Evolutionary conservation across 1,140 invertebrate genomes (phyloP).

Genomic region (Ceratosolen solmsi): DNA sequence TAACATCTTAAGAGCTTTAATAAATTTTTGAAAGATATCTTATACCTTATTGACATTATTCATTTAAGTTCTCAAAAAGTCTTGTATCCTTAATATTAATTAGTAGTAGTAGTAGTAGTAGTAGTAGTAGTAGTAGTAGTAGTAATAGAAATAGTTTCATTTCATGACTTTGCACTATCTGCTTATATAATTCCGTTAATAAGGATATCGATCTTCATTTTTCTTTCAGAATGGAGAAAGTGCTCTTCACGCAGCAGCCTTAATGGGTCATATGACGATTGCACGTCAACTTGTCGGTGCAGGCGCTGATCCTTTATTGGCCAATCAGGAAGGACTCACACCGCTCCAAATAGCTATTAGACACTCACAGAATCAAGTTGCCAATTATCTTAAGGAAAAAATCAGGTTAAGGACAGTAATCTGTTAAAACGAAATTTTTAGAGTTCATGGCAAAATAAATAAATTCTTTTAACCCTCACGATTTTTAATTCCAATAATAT

Average conservation of each 20-base stretch:
- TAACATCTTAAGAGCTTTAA: constrained; percentile 36
- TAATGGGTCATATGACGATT: constrained; percentile 88
- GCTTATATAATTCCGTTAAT: neutral
- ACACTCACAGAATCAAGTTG: constrained; percentile 75
- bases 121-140: no score
- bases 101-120: no score
- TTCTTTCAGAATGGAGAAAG: constrained; percentile 88
- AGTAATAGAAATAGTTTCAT: no score
- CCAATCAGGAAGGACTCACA: constrained; percentile 82
- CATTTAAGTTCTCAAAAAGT: no score
- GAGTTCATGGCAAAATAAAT: no score
- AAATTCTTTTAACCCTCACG: no score
- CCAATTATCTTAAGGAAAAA: constrained; percentile 75
- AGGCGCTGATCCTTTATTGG: constrained; percentile 79
- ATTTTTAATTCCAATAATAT: no score
- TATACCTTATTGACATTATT: neutral
- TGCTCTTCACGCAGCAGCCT: constrained; percentile 89
- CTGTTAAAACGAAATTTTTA: constrained; percentile 42
- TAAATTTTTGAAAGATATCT: neutral
- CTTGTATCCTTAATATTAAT: no score
- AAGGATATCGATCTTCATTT: neutral
- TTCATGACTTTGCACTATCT: neutral
- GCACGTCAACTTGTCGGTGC: constrained; percentile 84
- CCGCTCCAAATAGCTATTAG: constrained; percentile 78
- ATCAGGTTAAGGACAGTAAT: constrained; percentile 61